Conservation (phyloP, 2,113 vertebrate genomes). For the Perccottus glenii region DNA sequence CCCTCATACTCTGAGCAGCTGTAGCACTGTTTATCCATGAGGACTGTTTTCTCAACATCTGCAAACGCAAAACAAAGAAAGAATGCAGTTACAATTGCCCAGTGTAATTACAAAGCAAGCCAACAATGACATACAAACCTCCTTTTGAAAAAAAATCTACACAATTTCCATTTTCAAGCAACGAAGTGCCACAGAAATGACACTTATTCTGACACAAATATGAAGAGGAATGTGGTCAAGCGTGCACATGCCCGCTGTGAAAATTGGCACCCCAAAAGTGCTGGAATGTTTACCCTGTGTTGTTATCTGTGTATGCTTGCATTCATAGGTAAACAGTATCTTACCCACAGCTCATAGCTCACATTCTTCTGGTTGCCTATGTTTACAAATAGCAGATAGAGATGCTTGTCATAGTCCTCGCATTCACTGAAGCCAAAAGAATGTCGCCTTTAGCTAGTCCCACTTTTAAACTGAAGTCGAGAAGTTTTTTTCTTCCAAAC, state of each 20-base stretch:
- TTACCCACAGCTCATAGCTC: constrained; percentile 57
- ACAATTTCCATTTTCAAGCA: constrained; percentile 36
- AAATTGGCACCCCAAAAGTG: constrained; percentile 38
- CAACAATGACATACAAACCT: constrained; percentile 22
- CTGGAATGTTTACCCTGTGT: constrained; percentile 40
- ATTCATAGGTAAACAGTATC: constrained; percentile 53
- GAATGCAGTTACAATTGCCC: constrained; percentile 35
- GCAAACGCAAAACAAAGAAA: constrained; percentile 38
- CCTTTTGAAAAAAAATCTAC: constrained; percentile 30
- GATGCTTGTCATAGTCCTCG: constrained; percentile 15
- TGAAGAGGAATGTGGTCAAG: constrained; percentile 58
- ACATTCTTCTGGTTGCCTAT: constrained; percentile 47
- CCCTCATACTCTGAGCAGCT: neutral
- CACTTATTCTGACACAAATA: constrained; percentile 54
- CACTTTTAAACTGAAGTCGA: constrained; percentile 16
- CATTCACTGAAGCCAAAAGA: constrained; percentile 27
- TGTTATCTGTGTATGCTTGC: constrained; percentile 48
- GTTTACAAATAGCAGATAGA: constrained; percentile 56
- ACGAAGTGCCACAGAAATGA: constrained; percentile 56
- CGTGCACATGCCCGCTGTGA: constrained; percentile 43
- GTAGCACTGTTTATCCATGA: neutral
- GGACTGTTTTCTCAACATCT: neutral
- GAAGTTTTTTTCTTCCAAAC: constrained; percentile 7
- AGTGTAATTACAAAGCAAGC: constrained; percentile 33
- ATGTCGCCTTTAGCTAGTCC: constrained; percentile 29